A percentile compares a stretch with the other conserved stretches of the same genome.
These are phyloP conservation scores for Deroplatys truncata DNA, from an alignment of 2,888 invertebrate species.

Conservation along the genomic window DNA sequence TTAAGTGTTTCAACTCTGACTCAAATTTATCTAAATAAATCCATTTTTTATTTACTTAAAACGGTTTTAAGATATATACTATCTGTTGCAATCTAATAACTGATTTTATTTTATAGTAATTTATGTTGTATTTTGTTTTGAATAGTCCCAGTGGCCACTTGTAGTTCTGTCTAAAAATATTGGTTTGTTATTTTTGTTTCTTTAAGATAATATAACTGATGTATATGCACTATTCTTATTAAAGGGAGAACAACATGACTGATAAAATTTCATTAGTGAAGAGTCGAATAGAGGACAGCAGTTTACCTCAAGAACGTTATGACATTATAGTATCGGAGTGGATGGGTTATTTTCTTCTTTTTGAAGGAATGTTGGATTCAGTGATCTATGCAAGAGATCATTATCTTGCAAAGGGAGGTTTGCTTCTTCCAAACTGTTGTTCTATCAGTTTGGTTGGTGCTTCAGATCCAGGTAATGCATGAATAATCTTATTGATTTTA, in stretches of 20 bases:
- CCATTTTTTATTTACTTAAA: too few species aligned
- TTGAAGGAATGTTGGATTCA: conserved; percentile 95
- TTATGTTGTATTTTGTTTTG: too few species aligned
- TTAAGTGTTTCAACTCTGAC: too few species aligned
- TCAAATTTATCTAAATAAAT: too few species aligned
- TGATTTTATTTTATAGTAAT: too few species aligned
- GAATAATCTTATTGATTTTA: conserved; percentile 21
- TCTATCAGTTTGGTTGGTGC: conserved; percentile 76
- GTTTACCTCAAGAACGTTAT: conserved; percentile 68
- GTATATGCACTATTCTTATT: conserved; percentile 32
- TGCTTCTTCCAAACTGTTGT: conserved; percentile 79
- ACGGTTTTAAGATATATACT: too few species aligned
- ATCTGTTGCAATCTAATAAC: too few species aligned
- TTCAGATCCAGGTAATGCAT: conserved; percentile 58
- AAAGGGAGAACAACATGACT: conserved; percentile 69
- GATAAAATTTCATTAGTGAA: conserved; percentile 73
- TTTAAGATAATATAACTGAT: too few species aligned
- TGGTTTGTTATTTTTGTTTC: too few species aligned
- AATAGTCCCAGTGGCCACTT: too few species aligned
- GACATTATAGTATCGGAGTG: conserved; percentile 96
- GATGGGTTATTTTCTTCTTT: conserved; percentile 97
- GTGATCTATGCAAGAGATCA: conserved; percentile 84
- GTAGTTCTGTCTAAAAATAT: too few species aligned
- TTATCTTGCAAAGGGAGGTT: conserved; percentile 70
- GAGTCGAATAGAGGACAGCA: conserved; percentile 81